These are phyloP conservation scores for Corvus cornix DNA, from an alignment of 2,113 vertebrate genomes.

Conservation along the genomic window DNA sequence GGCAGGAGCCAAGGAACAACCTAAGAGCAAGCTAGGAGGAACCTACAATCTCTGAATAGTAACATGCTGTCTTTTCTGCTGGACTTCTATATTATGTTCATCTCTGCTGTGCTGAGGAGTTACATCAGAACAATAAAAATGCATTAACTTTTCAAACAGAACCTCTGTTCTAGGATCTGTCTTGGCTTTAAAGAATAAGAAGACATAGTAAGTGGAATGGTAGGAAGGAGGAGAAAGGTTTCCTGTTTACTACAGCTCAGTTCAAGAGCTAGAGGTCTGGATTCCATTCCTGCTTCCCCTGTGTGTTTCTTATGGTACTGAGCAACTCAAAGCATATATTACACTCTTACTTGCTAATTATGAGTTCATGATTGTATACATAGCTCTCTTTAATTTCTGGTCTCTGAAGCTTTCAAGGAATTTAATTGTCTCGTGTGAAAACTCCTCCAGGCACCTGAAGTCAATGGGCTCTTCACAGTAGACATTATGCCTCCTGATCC, in stretches of 20 bases:
- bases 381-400: not conserved
- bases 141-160: not conserved
- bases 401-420: not conserved
- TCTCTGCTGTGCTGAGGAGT: not conserved
- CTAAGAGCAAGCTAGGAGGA: not conserved
- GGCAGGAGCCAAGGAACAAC: not conserved
- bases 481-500: not conserved
- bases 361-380: not conserved
- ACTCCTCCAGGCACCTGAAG: not conserved
- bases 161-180: not conserved
- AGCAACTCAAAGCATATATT: not conserved
- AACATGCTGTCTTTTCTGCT: not conserved
- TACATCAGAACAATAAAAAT: not conserved
- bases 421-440: not conserved
- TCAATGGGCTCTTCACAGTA: not conserved
- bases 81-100: not conserved
- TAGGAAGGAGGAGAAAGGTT: not conserved
- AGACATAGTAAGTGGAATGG: not conserved
- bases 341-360: not conserved
- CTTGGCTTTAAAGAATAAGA: not conserved
- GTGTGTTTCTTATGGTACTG: not conserved
- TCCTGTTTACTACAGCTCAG: fast-evolving
- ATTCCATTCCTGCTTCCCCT: not conserved
- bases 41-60: not conserved
- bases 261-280: not conserved